Percentiles rank a stretch among this genome's conserved stretches.
These are phyloP conservation scores for Abramis brama DNA, from an alignment of 2,113 vertebrate genomes.

Conservation along the genomic window DNA sequence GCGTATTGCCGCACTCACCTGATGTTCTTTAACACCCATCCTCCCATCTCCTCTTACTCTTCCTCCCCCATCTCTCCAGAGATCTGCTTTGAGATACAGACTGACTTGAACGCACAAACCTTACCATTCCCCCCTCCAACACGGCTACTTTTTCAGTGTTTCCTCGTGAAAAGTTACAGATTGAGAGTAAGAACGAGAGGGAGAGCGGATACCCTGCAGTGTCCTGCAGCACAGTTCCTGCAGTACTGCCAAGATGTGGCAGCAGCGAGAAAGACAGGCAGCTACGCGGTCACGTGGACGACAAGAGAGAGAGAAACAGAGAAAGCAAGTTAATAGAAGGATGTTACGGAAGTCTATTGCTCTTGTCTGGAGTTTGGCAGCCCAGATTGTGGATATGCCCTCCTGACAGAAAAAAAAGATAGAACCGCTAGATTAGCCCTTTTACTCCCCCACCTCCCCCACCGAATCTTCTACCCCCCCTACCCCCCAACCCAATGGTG, in stretches of 20 bases:
- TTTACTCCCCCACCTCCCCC: constrained; percentile 27
- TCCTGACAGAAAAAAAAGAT: constrained; percentile 53
- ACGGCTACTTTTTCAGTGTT: constrained; percentile 63
- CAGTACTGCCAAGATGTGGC: constrained; percentile 70
- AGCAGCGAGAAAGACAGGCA: constrained; percentile 41
- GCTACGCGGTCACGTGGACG: constrained; percentile 64
- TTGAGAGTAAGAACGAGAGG: constrained; percentile 47
- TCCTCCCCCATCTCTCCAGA: constrained; percentile 38
- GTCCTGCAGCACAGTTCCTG: constrained; percentile 80
- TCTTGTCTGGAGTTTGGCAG: constrained; percentile 46
- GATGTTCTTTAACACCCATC: constrained; percentile 73
- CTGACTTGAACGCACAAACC: constrained; percentile 58
- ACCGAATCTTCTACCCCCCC: not conserved
- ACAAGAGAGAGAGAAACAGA: constrained; percentile 9
- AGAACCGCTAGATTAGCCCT: constrained; percentile 60
- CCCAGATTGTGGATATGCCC: constrained; percentile 38
- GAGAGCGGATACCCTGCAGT: constrained; percentile 75
- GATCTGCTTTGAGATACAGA: constrained; percentile 37
- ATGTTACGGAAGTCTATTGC: constrained; percentile 4
- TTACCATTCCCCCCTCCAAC: not conserved
- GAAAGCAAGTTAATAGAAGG: constrained; percentile 7
- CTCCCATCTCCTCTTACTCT: constrained; percentile 26
- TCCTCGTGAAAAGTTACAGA: constrained; percentile 65
- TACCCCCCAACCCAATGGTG: constrained; percentile 66
- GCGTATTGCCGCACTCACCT: constrained; percentile 81